Conservation (phyloP, 2,888 invertebrate genomes). For the Stenurella melanura region DNA sequence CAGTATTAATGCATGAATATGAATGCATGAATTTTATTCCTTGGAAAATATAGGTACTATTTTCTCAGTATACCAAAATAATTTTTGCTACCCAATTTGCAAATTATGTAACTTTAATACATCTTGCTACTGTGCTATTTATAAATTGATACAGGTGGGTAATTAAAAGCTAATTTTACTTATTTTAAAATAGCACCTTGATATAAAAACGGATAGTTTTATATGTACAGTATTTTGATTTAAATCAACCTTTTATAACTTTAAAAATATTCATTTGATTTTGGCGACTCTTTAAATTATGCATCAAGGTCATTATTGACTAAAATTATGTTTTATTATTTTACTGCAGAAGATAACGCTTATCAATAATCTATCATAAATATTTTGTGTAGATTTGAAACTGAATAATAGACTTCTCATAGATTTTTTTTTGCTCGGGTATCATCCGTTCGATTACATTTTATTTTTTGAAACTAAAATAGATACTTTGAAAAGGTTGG, state of each 20-base stretch:
- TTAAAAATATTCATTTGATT: background rate
- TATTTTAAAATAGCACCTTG: background rate
- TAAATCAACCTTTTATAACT: background rate
- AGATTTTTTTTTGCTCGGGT: too few relatives aligned
- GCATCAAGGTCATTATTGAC: background rate
- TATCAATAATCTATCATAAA: background rate
- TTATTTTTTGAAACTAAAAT: too few relatives aligned
- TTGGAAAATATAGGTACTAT: too few relatives aligned
- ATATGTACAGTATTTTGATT: background rate
- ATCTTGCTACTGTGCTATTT: background rate
- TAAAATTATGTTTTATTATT: background rate
- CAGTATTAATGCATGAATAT: too few relatives aligned
- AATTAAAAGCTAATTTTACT: background rate
- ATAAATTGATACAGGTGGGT: constrained; percentile 15
- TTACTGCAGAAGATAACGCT: background rate
- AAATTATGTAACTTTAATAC: background rate
- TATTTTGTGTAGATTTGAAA: background rate
- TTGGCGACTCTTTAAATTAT: background rate
- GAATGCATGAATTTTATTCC: too few relatives aligned
- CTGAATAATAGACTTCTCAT: background rate
- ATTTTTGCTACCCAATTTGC: background rate
- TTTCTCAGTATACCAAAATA: too few relatives aligned
- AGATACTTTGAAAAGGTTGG: too few relatives aligned
- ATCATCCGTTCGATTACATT: too few relatives aligned
- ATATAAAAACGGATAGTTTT: background rate